phyloP scores from a whole-genome alignment of 1,140 invertebrate species.

The Achatina immaculata region DNA sequence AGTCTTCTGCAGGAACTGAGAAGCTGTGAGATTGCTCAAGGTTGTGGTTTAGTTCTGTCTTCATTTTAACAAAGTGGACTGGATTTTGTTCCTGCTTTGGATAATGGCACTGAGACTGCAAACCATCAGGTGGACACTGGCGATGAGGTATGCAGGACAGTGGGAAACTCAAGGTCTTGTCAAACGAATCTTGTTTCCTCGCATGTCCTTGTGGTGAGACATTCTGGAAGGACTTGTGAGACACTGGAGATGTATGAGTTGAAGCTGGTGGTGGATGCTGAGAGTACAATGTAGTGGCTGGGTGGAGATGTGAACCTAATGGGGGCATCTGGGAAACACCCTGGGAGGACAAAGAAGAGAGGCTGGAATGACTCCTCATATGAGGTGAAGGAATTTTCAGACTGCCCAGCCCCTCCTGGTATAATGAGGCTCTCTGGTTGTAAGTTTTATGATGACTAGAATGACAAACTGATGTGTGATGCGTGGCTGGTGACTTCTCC shows the following conservation, averaged over 20 bases:
- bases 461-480: neutral
- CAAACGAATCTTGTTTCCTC: neutral
- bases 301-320: neutral
- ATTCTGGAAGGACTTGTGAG: neutral
- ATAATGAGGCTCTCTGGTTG: neutral
- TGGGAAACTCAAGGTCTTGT: neutral
- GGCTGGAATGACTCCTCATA: neutral
- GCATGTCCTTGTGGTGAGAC: neutral
- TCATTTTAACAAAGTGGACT: neutral
- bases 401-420: neutral
- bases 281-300: neutral
- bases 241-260: neutral
- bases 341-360: neutral
- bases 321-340: neutral
- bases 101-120: neutral
- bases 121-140: neutral
- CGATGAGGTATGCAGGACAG: too few relatives aligned
- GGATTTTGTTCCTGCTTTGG: neutral
- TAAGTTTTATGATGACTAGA: neutral
- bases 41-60: neutral
- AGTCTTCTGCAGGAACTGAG: neutral
- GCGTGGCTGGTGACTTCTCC: neutral
- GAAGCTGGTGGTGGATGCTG: neutral
- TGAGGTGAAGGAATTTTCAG: slow-evolving; percentile 28
- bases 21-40: neutral